Conservation (phyloP, 2,888 invertebrate genomes). For the Pollenia labialis region DNA sequence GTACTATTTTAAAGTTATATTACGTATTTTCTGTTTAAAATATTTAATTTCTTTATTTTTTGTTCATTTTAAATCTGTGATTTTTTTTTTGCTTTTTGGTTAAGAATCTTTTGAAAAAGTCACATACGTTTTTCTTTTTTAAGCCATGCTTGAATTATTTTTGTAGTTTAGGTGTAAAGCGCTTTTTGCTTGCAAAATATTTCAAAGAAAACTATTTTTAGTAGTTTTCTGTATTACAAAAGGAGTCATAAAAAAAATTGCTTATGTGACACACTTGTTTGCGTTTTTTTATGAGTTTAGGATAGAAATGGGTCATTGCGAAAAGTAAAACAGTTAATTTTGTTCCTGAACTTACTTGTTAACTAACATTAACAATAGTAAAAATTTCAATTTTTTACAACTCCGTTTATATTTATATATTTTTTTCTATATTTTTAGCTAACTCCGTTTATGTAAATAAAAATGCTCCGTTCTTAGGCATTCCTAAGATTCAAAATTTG, state of each 20-base stretch:
- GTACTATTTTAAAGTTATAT: conserved; percentile 20
- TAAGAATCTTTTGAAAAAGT: conserved; percentile 76
- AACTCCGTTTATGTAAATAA: too few species aligned
- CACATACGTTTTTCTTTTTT: conserved; percentile 77
- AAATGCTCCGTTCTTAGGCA: too few species aligned
- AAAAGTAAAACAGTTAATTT: background rate
- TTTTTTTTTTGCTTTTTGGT: background rate
- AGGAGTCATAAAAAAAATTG: background rate
- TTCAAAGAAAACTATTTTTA: conserved; percentile 37
- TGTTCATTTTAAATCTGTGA: background rate
- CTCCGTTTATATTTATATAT: too few species aligned
- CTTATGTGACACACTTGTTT: conserved; percentile 22
- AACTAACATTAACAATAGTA: too few species aligned
- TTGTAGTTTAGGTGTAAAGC: conserved; percentile 39
- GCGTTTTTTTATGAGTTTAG: background rate
- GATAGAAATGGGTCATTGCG: conserved; percentile 22
- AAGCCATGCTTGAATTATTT: conserved; percentile 45
- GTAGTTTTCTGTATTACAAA: background rate
- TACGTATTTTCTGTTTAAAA: conserved; percentile 52
- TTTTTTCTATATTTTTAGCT: too few species aligned
- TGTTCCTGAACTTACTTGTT: too few species aligned
- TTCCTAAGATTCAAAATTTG: too few species aligned
- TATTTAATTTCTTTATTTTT: conserved; percentile 41
- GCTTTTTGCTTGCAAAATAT: background rate
- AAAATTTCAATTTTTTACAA: too few species aligned